Evolutionary conservation across 2,797 vertebrate species (phyloP).

Genomic region (Decapterus maruadsi): DNA sequence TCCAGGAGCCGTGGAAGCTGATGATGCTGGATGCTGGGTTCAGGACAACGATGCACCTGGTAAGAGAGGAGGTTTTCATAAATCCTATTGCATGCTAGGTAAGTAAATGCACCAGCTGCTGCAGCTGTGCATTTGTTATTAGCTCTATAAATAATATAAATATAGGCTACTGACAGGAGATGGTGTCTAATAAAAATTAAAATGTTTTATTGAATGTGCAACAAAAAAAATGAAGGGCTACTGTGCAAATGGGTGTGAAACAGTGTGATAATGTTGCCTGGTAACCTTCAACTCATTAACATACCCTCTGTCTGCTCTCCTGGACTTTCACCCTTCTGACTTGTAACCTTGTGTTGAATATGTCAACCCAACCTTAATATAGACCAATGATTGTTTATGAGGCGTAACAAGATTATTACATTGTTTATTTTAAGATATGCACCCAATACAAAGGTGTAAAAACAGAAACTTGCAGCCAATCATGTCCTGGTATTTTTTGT

Average conservation of each 20-base stretch:
- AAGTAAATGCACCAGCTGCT: neutral
- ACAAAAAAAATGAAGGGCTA: neutral
- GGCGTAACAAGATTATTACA: neutral
- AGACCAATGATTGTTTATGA: too few species aligned
- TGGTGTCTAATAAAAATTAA: neutral
- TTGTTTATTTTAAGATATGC: neutral
- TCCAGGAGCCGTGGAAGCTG: conserved; percentile 92
- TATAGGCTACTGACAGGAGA: neutral
- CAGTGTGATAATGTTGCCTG: neutral
- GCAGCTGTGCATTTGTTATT: neutral
- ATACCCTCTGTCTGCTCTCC: neutral
- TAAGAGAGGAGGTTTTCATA: conserved; percentile 72
- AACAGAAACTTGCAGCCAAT: neutral
- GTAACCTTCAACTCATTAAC: neutral
- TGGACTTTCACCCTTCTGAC: conserved; percentile 41
- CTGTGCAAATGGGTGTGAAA: neutral
- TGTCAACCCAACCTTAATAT: neutral
- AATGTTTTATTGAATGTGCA: neutral
- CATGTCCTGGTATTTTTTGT: neutral
- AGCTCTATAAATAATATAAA: neutral
- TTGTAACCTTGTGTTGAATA: neutral
- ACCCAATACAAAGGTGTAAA: neutral
- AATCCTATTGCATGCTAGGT: neutral
- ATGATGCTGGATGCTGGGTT: conserved; percentile 90
- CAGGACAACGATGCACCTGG: conserved; percentile 85